These are phyloP conservation scores for Ceramica pisi DNA, from an alignment of 2,888 invertebrate species.

Conservation along the genomic window DNA sequence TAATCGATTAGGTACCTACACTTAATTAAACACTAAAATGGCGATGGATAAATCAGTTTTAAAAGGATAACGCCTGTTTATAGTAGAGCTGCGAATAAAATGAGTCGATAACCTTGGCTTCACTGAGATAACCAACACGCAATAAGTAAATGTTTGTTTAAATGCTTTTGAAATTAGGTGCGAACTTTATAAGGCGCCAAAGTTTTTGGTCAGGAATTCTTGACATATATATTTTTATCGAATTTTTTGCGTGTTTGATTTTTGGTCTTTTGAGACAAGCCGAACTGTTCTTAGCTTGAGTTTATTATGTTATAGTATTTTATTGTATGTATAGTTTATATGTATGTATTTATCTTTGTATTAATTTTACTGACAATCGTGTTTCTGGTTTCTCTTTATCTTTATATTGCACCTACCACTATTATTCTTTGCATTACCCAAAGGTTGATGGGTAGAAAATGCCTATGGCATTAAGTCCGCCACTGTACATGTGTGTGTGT, in stretches of 20 bases:
- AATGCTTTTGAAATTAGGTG: constrained; percentile 32
- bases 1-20: constrained; percentile 52
- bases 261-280: constrained; percentile 10
- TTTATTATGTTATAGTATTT: too few relatives aligned
- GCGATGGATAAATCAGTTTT: constrained; percentile 57
- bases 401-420: too few relatives aligned
- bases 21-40: constrained; percentile 58
- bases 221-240: neutral
- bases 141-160: constrained; percentile 44
- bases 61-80: constrained; percentile 59
- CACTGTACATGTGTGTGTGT: too few relatives aligned
- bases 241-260: neutral
- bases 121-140: constrained; percentile 50
- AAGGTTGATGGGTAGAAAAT: too few relatives aligned
- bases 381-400: too few relatives aligned
- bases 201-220: neutral
- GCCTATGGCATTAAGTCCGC: too few relatives aligned
- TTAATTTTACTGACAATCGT: too few relatives aligned
- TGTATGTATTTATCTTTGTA: too few relatives aligned
- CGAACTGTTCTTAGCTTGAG: neutral
- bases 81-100: constrained; percentile 44
- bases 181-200: constrained; percentile 10
- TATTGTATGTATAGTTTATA: too few relatives aligned
- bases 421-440: too few relatives aligned
- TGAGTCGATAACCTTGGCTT: constrained; percentile 52